phyloP scores from a whole-genome alignment of 2,797 vertebrate species.

The Acanthiza pusilla region DNA sequence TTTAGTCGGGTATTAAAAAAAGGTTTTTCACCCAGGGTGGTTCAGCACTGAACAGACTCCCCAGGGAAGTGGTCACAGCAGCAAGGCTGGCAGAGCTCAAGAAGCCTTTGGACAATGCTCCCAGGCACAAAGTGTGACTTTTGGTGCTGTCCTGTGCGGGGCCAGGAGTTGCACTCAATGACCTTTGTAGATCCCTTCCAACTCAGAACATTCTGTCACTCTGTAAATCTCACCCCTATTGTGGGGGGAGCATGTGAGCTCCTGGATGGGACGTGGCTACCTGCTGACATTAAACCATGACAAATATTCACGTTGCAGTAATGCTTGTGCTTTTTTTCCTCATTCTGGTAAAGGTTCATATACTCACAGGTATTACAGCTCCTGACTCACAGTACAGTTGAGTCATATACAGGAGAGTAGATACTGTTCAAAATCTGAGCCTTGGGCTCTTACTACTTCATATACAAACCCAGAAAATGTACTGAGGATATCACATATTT shows the following conservation, averaged over 20 bases:
- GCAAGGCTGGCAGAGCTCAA: not conserved
- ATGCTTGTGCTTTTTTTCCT: not conserved
- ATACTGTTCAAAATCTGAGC: not conserved
- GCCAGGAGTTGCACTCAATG: not conserved
- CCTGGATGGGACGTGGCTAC: not conserved
- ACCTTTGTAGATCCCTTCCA: not conserved
- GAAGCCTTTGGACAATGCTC: not conserved
- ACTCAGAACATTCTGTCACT: not conserved
- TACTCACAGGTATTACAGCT: not conserved
- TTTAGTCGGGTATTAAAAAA: not conserved
- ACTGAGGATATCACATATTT: not conserved
- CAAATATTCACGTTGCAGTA: not conserved
- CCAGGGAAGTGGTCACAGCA: not conserved
- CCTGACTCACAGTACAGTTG: not conserved
- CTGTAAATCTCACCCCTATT: not conserved
- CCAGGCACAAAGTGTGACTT: fast-evolving
- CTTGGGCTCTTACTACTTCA: not conserved
- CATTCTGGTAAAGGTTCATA: not conserved
- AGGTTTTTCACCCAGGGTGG: too few species aligned
- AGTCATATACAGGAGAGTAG: not conserved
- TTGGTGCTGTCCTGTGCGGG: not conserved
- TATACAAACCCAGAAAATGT: not conserved
- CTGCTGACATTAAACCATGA: not conserved
- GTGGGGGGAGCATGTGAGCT: fast-evolving
- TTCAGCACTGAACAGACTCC: not conserved